A percentile compares a stretch with the other conserved stretches of the same genome.
phyloP scores from a whole-genome alignment of 2,113 vertebrate genomes.

The Scolopax mira region DNA sequence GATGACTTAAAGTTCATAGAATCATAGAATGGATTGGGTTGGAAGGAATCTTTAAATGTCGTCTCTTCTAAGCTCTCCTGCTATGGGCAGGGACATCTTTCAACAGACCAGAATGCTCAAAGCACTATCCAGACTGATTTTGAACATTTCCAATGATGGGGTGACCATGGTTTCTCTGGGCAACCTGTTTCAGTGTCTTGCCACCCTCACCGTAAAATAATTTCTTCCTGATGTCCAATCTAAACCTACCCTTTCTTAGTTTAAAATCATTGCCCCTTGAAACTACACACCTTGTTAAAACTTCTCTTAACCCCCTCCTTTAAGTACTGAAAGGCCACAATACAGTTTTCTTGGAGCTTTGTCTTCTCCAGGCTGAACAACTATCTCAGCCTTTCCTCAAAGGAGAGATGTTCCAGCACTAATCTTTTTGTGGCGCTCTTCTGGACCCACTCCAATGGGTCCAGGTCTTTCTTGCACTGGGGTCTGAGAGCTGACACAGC shows the following conservation, averaged over 20 bases:
- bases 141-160: neutral
- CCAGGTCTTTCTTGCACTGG: neutral
- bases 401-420: neutral
- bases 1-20: neutral
- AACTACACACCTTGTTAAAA: neutral
- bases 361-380: neutral
- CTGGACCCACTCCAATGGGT: neutral
- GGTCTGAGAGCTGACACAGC: no score
- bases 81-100: neutral
- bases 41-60: neutral
- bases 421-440: neutral
- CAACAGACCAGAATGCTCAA: neutral
- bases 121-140: neutral
- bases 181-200: neutral
- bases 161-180: accelerated
- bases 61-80: neutral
- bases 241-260: neutral
- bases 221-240: neutral
- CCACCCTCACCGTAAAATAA: neutral
- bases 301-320: neutral
- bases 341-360: neutral
- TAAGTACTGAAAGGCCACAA: neutral
- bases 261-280: neutral
- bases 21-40: neutral
- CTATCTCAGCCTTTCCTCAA: neutral